Conservation (phyloP, 2,888 invertebrate species). For the Zelleria hepariella region DNA sequence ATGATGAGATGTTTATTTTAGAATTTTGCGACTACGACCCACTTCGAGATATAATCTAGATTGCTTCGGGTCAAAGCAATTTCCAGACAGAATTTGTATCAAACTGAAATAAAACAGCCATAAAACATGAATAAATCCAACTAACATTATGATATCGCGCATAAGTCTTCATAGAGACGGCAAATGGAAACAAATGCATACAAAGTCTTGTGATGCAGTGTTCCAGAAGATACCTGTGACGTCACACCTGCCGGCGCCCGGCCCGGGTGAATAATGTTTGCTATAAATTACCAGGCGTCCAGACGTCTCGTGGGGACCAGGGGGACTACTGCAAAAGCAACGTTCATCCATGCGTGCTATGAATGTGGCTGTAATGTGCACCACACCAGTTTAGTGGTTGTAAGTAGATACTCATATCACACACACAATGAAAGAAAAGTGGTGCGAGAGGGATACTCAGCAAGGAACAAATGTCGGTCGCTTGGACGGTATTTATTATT, state of each 20-base stretch:
- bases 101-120: neutral
- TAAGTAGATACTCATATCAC: too few relatives aligned
- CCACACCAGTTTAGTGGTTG: too few relatives aligned
- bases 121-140: neutral
- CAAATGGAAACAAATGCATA: neutral
- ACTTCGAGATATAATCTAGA: neutral
- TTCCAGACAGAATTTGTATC: neutral
- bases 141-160: neutral
- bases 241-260: constrained; percentile 24
- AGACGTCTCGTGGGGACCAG: constrained; percentile 28
- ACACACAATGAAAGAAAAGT: too few relatives aligned
- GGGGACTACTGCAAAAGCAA: neutral
- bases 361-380: too few relatives aligned
- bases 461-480: too few relatives aligned
- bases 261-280: constrained; percentile 30
- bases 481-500: too few relatives aligned
- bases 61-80: neutral
- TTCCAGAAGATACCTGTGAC: constrained; percentile 18
- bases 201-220: neutral
- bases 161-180: neutral
- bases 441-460: too few relatives aligned
- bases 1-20: neutral
- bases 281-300: constrained; percentile 41
- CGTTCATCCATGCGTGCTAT: neutral
- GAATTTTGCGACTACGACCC: neutral